A percentile compares a stretch with the other conserved stretches of the same genome.
Conservation (phyloP, 2,113 vertebrate genomes). For the Apodemus sylvaticus region DNA sequence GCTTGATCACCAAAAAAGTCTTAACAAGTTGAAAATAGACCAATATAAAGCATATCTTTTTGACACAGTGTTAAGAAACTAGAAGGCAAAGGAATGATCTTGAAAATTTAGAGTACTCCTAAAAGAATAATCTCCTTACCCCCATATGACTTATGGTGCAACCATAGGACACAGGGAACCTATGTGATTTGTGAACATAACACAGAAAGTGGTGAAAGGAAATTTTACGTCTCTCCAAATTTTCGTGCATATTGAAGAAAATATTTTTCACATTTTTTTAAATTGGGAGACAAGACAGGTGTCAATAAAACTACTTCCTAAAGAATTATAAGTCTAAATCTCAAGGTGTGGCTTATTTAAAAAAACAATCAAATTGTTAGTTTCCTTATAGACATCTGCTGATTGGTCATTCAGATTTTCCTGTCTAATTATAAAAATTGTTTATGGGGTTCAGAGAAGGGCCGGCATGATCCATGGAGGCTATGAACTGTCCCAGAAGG, state of each 20-base stretch:
- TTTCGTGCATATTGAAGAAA: background rate
- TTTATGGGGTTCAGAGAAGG: background rate
- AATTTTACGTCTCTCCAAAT: background rate
- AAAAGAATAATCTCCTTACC: background rate
- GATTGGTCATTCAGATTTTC: conserved; percentile 13
- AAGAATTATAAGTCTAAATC: background rate
- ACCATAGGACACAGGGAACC: background rate
- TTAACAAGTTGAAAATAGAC: background rate
- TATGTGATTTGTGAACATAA: background rate
- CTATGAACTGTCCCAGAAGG: no score
- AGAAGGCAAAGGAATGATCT: background rate
- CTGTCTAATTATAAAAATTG: conserved; percentile 37
- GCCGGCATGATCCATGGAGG: background rate
- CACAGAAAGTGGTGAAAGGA: background rate
- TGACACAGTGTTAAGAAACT: background rate
- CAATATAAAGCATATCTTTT: background rate
- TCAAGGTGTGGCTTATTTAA: background rate
- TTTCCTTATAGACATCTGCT: background rate
- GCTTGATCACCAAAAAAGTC: background rate
- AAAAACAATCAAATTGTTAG: conserved; percentile 1
- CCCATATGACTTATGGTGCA: background rate
- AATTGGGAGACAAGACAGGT: background rate
- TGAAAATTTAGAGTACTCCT: background rate
- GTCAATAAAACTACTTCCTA: background rate
- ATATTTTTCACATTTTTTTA: background rate